These are phyloP conservation scores for Sporophila hypoxantha DNA, from an alignment of 2,113 vertebrate genomes.

Conservation along the genomic window DNA sequence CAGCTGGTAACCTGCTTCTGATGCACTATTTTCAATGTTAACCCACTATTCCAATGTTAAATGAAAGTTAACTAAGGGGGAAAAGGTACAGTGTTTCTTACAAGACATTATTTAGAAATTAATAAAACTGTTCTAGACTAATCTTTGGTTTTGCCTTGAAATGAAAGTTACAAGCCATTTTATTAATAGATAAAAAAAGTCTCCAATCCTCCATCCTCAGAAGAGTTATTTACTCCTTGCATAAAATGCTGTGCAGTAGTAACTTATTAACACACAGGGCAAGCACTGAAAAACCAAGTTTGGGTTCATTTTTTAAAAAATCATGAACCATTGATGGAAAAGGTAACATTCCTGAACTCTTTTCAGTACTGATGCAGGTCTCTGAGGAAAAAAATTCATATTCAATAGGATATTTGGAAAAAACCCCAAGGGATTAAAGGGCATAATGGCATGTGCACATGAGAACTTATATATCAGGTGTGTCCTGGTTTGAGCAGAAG, in stretches of 20 bases:
- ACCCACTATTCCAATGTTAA: neutral
- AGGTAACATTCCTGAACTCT: neutral
- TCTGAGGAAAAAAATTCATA: neutral
- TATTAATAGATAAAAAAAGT: slow-evolving; percentile 1
- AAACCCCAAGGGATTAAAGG: neutral
- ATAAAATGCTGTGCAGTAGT: neutral
- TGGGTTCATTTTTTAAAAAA: neutral
- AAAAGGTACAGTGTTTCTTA: too few species aligned
- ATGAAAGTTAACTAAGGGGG: neutral
- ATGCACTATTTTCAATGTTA: neutral
- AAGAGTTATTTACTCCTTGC: neutral
- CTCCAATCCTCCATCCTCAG: neutral
- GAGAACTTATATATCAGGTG: too few species aligned
- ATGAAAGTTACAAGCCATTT: neutral
- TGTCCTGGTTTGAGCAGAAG: too few species aligned
- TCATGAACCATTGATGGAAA: neutral
- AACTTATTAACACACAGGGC: neutral
- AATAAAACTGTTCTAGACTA: neutral
- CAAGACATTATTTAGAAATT: neutral
- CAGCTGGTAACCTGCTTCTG: neutral
- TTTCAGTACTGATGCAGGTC: neutral
- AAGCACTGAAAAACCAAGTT: neutral
- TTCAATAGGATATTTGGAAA: neutral
- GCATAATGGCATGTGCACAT: neutral
- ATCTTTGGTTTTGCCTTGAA: neutral